A percentile compares a stretch with the other conserved stretches of the same genome.
These are phyloP conservation scores for Dysidea cf. avara DNA, from an alignment of 37 sponge, comb jelly and placozoan species.

Conservation along the genomic window DNA sequence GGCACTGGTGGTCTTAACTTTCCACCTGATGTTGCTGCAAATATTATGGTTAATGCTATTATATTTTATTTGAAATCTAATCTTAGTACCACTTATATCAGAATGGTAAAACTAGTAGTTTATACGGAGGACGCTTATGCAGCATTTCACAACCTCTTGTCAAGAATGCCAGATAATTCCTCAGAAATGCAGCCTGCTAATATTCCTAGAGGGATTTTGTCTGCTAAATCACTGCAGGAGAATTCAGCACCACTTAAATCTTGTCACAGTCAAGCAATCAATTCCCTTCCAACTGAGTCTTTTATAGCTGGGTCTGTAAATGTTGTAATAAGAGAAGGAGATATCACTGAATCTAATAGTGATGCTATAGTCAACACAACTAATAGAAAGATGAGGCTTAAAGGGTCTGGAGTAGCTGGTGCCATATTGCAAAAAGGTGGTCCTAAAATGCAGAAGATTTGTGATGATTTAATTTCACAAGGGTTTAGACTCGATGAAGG, in stretches of 20 bases:
- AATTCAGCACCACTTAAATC: no score
- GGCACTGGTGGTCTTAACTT: slow-evolving; percentile 42
- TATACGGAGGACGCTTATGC: slow-evolving; percentile 22
- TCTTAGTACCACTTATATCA: slow-evolving; percentile 5
- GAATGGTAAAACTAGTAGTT: slow-evolving; percentile 25
- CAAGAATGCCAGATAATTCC: not conserved
- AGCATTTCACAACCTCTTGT: slow-evolving; percentile 31
- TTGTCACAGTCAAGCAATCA: no score
- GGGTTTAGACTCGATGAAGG: slow-evolving; percentile 10
- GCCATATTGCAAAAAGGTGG: slow-evolving; percentile 67
- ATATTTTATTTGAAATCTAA: not conserved
- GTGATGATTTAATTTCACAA: slow-evolving; percentile 23
- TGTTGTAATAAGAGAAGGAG: slow-evolving; percentile 48
- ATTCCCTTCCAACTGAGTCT: not conserved
- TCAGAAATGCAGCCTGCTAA: not conserved
- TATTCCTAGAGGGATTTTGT: not conserved
- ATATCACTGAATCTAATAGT: slow-evolving; percentile 32
- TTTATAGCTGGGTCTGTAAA: slow-evolving; percentile 8
- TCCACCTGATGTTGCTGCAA: slow-evolving; percentile 31
- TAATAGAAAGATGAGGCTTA: slow-evolving; percentile 18
- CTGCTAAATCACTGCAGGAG: not conserved
- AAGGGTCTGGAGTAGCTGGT: slow-evolving; percentile 46
- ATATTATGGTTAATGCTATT: slow-evolving; percentile 22
- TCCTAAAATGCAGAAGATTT: slow-evolving; percentile 23
- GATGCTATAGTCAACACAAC: slow-evolving; percentile 70